Conservation (phyloP, 1,140 invertebrate species). For the Rhysida immarginata region DNA sequence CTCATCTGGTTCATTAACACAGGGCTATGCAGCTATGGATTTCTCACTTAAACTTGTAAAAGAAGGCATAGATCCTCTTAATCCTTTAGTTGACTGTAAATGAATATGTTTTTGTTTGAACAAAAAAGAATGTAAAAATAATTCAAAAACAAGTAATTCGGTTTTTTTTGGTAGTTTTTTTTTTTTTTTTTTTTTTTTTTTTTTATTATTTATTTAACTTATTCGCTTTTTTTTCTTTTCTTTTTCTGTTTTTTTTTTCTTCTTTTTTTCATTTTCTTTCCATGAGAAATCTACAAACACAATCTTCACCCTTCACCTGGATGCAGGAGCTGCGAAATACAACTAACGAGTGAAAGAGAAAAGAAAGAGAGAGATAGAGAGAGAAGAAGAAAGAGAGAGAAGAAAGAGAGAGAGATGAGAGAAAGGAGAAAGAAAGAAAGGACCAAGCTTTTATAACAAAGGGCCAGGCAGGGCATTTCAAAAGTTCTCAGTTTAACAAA, state of each 20-base stretch:
- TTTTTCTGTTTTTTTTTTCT: constrained; percentile 5
- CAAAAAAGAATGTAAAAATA: too few species aligned
- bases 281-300: background rate
- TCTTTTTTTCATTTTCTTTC: background rate
- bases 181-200: too few species aligned
- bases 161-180: too few species aligned
- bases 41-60: constrained; percentile 31
- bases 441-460: too few species aligned
- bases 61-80: too few species aligned
- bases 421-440: background rate
- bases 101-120: too few species aligned
- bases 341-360: background rate
- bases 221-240: too few species aligned
- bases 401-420: background rate
- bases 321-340: background rate
- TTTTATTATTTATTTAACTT: too few species aligned
- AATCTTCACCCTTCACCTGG: background rate
- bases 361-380: background rate
- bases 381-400: background rate
- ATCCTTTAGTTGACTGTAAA: too few species aligned
- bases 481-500: too few species aligned
- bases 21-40: constrained; percentile 32
- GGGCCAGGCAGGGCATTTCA: too few species aligned
- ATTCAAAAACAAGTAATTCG: too few species aligned
- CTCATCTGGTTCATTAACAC: constrained; percentile 31